Evolutionary conservation across 2,113 vertebrate species (phyloP).

Genomic region (Indri indri): DNA sequence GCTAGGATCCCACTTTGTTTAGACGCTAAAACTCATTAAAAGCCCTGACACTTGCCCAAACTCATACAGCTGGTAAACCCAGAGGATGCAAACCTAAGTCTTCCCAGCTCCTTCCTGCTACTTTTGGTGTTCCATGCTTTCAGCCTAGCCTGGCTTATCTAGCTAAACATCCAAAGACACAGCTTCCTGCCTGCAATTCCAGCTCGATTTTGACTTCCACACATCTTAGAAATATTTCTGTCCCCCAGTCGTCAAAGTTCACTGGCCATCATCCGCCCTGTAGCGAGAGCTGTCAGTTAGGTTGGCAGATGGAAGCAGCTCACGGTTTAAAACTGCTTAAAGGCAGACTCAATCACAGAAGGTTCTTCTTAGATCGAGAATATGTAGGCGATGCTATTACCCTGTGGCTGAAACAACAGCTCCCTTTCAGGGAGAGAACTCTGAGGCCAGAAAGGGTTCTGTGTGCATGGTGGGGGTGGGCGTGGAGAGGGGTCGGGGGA

Average conservation of each 20-base stretch:
- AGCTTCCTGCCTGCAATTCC: neutral
- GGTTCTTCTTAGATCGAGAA: neutral
- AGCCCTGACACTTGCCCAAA: neutral
- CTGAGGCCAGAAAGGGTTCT: neutral
- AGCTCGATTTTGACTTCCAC: neutral
- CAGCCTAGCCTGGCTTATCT: neutral
- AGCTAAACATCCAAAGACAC: neutral
- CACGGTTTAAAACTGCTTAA: neutral
- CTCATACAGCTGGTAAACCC: neutral
- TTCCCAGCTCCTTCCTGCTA: neutral
- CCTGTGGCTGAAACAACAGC: neutral
- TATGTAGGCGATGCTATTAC: neutral
- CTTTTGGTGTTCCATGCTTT: neutral
- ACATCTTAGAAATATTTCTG: constrained; percentile 7
- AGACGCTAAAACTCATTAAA: neutral
- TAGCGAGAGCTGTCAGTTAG: neutral
- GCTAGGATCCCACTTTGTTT: neutral
- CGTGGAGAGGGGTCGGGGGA: neutral
- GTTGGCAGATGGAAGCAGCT: neutral
- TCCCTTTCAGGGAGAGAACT: neutral
- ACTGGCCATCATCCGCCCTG: neutral
- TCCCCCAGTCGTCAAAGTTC: neutral
- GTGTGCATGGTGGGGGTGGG: too few species aligned
- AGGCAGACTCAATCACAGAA: neutral
- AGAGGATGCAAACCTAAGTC: neutral